Base-by-base conservation (phyloP, 2,113 vertebrate genomes). In the Amphiprion ocellaris region DNA sequence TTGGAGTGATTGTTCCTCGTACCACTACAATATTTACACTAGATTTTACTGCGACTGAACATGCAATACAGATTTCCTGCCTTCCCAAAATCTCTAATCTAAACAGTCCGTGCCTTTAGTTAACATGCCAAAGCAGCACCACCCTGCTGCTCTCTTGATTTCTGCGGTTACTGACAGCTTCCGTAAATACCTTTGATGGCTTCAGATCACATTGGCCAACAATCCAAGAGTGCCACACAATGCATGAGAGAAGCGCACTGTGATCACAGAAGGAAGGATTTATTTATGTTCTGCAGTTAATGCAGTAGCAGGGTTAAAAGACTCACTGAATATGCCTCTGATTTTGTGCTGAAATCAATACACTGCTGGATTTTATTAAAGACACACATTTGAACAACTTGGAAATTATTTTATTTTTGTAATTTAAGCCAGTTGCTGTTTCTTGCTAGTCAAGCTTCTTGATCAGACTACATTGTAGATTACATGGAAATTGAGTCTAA, bases 181-280 rank as follows among this genome's bases (percentile, higher is more conserved):
- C 79, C 69, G 81, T 63, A 87, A 92, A 86, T 81, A 86, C 75
- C 70, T 78, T 58, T 85, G 86, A 87, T 73, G 44, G 79, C 83
- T 74, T 86, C 74, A 77, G 39, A 87, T 87, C 83, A 74, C 72
- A 52, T 37, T 17, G 66, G 73, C 78, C 66, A 71, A 66, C 72
- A 84, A 81, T 74, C 70, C 63, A 52, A 58, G 44, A 73, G 41
- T 49, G 67, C 52, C 19, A 55, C 59, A 50, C 67, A 72, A 72
- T 65, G 41, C 71, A 46, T 39, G 49, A 77, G 62, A 66, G 59
- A 76, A 64, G 54, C 59, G 26, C 41, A 19, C 30, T 17, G 23
- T 54, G 62, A 79, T 87, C 73, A 79, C 54, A 84, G 50, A 46
- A 24, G 55, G 62, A 49, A 55, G 17, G 17, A 23, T 5, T 7